Evolutionary conservation across 2,113 vertebrate species (phyloP), one percentile per base, ranked within the genome.

Genomic region (Toxotes chatareus): DNA sequence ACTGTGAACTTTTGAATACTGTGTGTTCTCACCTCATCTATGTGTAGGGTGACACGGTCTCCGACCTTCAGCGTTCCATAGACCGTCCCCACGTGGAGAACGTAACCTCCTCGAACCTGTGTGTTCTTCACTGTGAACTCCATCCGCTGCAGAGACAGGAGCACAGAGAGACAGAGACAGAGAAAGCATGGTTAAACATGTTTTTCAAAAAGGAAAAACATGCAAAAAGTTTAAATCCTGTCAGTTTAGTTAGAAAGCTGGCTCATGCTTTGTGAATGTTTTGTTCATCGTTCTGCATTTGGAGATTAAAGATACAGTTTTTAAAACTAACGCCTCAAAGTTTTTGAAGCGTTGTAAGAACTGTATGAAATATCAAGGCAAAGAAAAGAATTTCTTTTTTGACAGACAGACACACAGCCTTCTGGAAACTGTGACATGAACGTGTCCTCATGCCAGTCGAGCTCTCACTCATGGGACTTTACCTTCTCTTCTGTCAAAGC

Each of bases 121-220:
- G 96, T 96, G 0, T 99, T 99, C 95, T 99, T 99, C 89, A 99
- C 98, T 0, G 97, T 97, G 90, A 99, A 99, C 92, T 99, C 98
- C 38, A 96, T 98, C 93, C 95, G 96, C 98, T 99, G 93, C 56
- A 60, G 8, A 46, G 10, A 53, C 14, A 67, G 3, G 62, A 7
- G 23, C n/a, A 27, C 3, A 32, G 16, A 38, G 19, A 38, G 14
- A 65, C 47, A n/a, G 9, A 27, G 2, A 32, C 13, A 38, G 19
- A 38, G 14, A 65, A 40, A n/a, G 9, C 11, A 0, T 1, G 42
- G 14, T 64, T 19, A 51, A 23, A 59, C 49, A 51, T 51, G 5
- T 51, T 51, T 21, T 21, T 9, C 13, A 40, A 10, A 4, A n/a
- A 23, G 38, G 14, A 11, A 1, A 38, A 42, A 55, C 38, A 40